phyloP scores from a whole-genome alignment of 2,113 vertebrate genomes.

The Tupaia chinensis region DNA sequence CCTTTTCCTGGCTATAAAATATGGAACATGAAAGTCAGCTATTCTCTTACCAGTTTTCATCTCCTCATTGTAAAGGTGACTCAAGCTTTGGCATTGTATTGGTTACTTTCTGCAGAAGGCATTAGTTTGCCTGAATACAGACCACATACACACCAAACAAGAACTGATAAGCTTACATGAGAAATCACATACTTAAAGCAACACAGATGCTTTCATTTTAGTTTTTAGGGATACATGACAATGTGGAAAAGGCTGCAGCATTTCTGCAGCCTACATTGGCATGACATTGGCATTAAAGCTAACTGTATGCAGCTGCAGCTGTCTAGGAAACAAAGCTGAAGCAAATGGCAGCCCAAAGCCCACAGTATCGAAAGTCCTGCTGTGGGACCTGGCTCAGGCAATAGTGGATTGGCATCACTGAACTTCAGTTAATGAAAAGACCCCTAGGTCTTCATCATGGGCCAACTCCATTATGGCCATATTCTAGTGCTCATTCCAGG shows the following conservation, averaged over 20 bases:
- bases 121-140: neutral
- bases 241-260: neutral
- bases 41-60: neutral
- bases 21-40: neutral
- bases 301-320: slow-evolving; percentile 53
- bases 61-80: neutral
- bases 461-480: neutral
- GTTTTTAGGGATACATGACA: neutral
- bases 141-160: neutral
- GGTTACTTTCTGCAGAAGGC: neutral
- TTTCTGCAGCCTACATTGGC: neutral
- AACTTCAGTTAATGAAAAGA: slow-evolving; percentile 59
- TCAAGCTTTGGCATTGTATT: neutral
- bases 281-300: neutral
- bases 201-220: neutral
- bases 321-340: neutral
- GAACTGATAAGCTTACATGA: neutral
- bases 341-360: slow-evolving; percentile 36
- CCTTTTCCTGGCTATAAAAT: neutral
- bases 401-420: neutral
- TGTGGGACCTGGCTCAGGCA: slow-evolving; percentile 9
- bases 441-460: neutral
- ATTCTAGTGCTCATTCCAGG: neutral
- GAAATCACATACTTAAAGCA: neutral
- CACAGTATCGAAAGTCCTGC: neutral